Conservation (phyloP, 2,888 invertebrate species). For the Danaus chrysippus region DNA sequence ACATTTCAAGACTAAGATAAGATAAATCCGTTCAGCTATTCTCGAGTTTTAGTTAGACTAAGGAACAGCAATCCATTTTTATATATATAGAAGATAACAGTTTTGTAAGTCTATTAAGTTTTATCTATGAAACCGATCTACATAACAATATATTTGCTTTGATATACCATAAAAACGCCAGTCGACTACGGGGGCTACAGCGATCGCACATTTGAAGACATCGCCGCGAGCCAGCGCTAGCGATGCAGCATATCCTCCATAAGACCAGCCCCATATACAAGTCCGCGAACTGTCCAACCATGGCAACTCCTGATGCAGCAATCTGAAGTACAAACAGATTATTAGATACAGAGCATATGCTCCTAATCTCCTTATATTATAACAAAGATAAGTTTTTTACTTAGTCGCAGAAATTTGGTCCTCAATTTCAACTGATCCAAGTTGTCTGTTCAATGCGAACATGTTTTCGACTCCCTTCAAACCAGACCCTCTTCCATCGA, state of each 20-base stretch:
- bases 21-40: too few species aligned
- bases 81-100: too few species aligned
- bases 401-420: conserved; percentile 94
- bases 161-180: conserved; percentile 94
- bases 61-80: too few species aligned
- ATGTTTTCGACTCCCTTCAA: conserved; percentile 89
- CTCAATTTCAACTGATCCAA: conserved; percentile 94
- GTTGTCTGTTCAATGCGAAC: conserved; percentile 88
- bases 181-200: conserved; percentile 97
- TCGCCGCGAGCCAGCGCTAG: conserved; percentile 90
- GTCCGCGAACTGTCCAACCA: conserved; percentile 90
- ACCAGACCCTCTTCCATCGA: conserved; percentile 95
- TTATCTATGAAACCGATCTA: too few species aligned
- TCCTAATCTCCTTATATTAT: too few species aligned
- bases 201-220: conserved; percentile 95
- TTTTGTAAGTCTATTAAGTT: too few species aligned
- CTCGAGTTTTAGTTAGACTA: too few species aligned
- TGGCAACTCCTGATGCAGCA: conserved; percentile 80
- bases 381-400: conserved; percentile 59
- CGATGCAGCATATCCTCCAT: conserved; percentile 96
- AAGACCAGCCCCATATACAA: conserved; percentile 99
- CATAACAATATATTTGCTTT: not conserved
- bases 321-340: conserved; percentile 55
- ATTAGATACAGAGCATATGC: too few species aligned
- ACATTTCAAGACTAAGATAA: too few species aligned